Evolutionary conservation across 2,113 vertebrate genomes (phyloP).

Genomic region (Vireo altiloquus): DNA sequence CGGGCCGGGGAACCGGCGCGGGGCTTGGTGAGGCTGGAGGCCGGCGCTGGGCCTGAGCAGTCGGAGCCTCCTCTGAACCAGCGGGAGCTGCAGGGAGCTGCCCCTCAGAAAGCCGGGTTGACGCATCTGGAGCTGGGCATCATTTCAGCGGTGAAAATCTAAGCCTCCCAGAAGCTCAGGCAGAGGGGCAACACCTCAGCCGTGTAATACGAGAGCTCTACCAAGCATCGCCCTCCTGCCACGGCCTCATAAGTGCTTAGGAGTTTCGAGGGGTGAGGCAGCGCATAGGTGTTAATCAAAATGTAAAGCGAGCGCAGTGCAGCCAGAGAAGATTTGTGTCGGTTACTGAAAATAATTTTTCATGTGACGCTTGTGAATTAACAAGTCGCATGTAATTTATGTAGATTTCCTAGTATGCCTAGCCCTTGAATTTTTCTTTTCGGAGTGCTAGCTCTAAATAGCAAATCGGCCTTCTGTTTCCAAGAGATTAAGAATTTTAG

Average conservation of each 20-base stretch:
- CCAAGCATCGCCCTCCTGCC: accelerated
- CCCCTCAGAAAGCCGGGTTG: accelerated
- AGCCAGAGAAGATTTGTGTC: too few relatives aligned
- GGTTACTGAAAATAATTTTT: background rate
- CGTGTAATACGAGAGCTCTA: accelerated
- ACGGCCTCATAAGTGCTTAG: accelerated
- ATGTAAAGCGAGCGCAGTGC: background rate
- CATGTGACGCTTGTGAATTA: background rate
- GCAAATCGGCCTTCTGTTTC: background rate
- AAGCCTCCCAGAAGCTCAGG: background rate
- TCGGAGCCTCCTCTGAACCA: background rate
- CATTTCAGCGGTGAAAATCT: accelerated
- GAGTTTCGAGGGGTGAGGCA: background rate
- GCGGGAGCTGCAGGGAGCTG: background rate
- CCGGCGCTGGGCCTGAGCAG: background rate
- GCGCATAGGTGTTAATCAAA: background rate
- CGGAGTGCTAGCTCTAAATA: background rate
- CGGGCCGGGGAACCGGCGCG: background rate
- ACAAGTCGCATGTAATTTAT: background rate
- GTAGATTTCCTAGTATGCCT: background rate
- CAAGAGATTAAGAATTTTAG: background rate
- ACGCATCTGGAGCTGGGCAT: background rate
- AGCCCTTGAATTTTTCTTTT: background rate
- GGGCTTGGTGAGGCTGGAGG: background rate
- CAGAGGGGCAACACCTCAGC: accelerated